Conservation (phyloP, 2,113 vertebrate species). For the Nestor notabilis region DNA sequence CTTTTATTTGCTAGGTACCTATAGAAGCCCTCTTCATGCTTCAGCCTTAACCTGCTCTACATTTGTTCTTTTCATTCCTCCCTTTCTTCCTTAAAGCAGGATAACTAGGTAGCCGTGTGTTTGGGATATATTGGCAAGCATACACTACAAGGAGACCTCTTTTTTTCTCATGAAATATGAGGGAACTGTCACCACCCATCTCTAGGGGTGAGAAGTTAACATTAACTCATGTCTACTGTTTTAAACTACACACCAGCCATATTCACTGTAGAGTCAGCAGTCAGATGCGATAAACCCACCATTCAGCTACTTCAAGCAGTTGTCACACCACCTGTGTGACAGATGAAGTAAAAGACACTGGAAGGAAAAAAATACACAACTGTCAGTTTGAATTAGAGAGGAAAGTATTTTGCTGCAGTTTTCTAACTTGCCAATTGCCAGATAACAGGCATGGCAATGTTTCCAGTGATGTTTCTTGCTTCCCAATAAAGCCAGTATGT, state of each 20-base stretch:
- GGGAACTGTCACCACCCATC: not conserved
- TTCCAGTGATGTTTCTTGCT: slow-evolving; percentile 28
- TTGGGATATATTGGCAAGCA: not conserved
- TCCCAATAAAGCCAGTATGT: not conserved
- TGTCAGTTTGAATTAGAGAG: not conserved
- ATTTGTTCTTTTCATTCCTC: not conserved
- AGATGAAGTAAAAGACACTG: not conserved
- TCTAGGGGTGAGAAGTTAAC: not conserved
- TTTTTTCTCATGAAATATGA: not conserved
- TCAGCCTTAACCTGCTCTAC: not conserved
- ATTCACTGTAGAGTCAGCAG: not conserved
- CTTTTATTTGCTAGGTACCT: no score
- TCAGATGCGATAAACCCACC: not conserved
- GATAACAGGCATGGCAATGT: slow-evolving; percentile 12
- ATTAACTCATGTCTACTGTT: not conserved
- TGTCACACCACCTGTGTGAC: not conserved
- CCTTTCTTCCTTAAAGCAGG: not conserved
- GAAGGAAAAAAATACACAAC: not conserved
- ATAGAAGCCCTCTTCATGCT: not conserved
- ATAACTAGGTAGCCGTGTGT: not conserved
- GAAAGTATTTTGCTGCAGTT: not conserved
- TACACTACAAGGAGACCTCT: not conserved
- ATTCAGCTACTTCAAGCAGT: not conserved
- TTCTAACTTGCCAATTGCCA: not conserved
- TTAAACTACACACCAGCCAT: not conserved